Evolutionary conservation across 2,113 vertebrate species (phyloP).

Genomic region (Paradisaea rubra): DNA sequence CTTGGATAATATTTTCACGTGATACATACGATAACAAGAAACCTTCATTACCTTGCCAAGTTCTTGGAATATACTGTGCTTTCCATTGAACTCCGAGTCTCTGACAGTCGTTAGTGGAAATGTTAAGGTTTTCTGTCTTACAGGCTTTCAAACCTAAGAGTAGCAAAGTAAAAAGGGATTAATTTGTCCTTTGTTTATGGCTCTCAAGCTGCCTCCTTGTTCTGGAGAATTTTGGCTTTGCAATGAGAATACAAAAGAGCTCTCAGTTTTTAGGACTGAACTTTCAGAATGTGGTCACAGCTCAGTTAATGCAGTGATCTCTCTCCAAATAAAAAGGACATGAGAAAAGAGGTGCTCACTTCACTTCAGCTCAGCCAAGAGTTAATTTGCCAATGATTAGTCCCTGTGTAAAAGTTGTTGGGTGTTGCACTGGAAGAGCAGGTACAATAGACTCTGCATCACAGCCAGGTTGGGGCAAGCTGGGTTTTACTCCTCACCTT

Average conservation of each 20-base stretch:
- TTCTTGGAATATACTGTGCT: slow-evolving; percentile 22
- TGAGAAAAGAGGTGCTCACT: background rate
- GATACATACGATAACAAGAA: slow-evolving; percentile 18
- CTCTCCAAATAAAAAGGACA: background rate
- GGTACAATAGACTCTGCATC: background rate
- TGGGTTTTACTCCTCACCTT: background rate
- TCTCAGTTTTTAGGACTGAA: background rate
- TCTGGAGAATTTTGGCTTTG: slow-evolving; percentile 10
- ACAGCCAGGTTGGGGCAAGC: background rate
- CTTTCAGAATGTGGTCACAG: background rate
- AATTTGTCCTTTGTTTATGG: slow-evolving; percentile 18
- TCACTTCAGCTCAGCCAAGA: background rate
- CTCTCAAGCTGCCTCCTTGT: background rate
- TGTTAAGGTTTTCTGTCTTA: slow-evolving; percentile 4
- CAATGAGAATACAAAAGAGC: background rate
- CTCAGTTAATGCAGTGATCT: background rate
- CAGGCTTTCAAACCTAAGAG: background rate
- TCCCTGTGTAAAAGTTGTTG: background rate
- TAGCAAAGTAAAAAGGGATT: background rate
- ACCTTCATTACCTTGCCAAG: slow-evolving; percentile 39
- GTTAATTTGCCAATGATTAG: background rate
- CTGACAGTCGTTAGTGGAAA: background rate
- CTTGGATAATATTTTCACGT: slow-evolving; percentile 41
- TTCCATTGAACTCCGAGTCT: background rate
- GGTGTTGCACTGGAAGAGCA: background rate